phyloP scores from a whole-genome alignment of 2,113 vertebrate species.

The Rhea americana region DNA sequence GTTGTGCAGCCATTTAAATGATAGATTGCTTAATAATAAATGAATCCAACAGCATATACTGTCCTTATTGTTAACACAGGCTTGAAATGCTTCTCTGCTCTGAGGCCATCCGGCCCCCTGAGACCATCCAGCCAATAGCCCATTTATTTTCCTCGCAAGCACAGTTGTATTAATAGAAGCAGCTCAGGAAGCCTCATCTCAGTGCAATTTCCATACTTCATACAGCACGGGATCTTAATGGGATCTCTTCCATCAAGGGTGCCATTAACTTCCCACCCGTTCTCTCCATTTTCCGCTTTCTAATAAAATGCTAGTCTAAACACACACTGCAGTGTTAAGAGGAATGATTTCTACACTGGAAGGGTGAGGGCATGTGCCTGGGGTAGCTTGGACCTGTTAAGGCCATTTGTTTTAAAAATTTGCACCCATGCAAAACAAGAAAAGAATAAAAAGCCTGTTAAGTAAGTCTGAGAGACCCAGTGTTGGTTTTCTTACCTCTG shows the following conservation, averaged over 20 bases:
- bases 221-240: constrained; percentile 53
- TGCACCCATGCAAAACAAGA: background rate
- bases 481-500: background rate
- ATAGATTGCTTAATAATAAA: background rate
- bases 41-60: background rate
- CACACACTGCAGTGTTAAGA: constrained; percentile 32
- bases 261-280: constrained; percentile 27
- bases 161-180: constrained; percentile 39
- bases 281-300: background rate
- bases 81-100: constrained; percentile 20
- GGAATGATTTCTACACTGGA: constrained; percentile 4
- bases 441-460: background rate
- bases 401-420: background rate
- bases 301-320: constrained; percentile 48
- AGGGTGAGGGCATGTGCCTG: background rate
- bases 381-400: background rate
- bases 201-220: constrained; percentile 46
- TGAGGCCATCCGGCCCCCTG: background rate
- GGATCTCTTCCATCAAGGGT: constrained; percentile 32
- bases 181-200: constrained; percentile 23
- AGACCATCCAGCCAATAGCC: background rate
- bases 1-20: background rate
- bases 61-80: background rate
- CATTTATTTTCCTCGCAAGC: constrained; percentile 16
- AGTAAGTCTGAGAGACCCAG: background rate